These are phyloP conservation scores for Thymelicus sylvestris DNA, from an alignment of 2,888 invertebrate genomes.

Conservation along the genomic window DNA sequence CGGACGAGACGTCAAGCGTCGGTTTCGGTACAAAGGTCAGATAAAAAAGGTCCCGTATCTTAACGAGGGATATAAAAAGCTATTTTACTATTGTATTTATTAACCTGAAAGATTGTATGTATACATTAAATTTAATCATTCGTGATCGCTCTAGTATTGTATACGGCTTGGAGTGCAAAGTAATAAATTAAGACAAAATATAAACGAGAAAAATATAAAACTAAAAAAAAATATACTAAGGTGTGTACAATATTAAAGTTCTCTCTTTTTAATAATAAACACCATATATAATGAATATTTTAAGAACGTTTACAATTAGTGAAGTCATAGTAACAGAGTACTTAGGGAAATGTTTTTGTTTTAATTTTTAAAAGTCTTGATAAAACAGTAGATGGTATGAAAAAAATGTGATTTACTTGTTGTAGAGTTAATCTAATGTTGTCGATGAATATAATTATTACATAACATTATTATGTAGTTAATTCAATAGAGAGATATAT, in stretches of 20 bases:
- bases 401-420: constrained; percentile 81
- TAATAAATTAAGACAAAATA: constrained; percentile 75
- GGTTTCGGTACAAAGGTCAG: constrained; percentile 29
- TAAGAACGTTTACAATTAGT: constrained; percentile 80
- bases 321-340: constrained; percentile 71
- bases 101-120: constrained; percentile 69
- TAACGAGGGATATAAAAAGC: constrained; percentile 54
- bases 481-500: constrained; percentile 78
- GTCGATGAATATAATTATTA: constrained; percentile 69
- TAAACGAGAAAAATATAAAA: constrained; percentile 58
- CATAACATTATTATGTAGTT: constrained; percentile 75
- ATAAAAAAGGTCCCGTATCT: constrained; percentile 55
- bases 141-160: constrained; percentile 79
- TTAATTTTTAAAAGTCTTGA: constrained; percentile 65
- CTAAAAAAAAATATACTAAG: constrained; percentile 68
- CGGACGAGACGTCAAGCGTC: constrained; percentile 17
- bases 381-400: constrained; percentile 68
- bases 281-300: constrained; percentile 64
- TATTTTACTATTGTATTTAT: constrained; percentile 80
- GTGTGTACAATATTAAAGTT: constrained; percentile 81
- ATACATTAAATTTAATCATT: constrained; percentile 61
- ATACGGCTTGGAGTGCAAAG: constrained; percentile 77
- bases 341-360: constrained; percentile 59
- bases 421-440: constrained; percentile 78
- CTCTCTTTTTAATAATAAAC: constrained; percentile 64